Evolutionary conservation across 2,797 vertebrate genomes (phyloP).

Genomic region (Psittacula derbiana): DNA sequence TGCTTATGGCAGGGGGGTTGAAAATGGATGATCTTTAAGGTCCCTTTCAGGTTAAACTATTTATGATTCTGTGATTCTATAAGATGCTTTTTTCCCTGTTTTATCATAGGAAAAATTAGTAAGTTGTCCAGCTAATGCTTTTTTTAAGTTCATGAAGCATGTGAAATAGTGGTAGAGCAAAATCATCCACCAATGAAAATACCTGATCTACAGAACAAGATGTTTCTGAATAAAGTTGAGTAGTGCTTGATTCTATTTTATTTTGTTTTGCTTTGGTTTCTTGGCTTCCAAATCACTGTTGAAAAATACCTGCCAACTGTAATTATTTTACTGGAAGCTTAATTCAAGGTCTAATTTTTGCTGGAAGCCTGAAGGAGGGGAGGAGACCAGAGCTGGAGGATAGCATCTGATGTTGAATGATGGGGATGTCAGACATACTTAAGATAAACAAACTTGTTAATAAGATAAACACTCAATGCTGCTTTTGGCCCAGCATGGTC

Average conservation of each 20-base stretch:
- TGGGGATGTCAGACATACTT: background rate
- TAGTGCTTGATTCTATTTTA: constrained; percentile 12
- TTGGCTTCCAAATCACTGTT: constrained; percentile 29
- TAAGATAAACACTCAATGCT: background rate
- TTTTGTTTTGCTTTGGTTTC: constrained; percentile 26
- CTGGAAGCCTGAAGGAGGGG: constrained; percentile 16
- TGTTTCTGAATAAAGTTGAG: constrained; percentile 12
- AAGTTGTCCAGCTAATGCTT: background rate
- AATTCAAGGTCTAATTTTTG: constrained; percentile 37
- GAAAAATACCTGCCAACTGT: constrained; percentile 43
- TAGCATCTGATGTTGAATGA: background rate
- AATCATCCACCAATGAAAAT: background rate
- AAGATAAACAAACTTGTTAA: background rate
- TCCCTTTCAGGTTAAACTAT: background rate
- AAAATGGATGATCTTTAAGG: background rate
- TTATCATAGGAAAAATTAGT: background rate
- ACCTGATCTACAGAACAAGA: background rate
- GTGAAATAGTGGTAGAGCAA: background rate
- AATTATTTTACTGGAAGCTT: constrained; percentile 58
- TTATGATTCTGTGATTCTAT: background rate
- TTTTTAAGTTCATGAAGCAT: background rate
- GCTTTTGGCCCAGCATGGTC: background rate
- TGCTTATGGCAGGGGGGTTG: background rate
- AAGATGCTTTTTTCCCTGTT: background rate
- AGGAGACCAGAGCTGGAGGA: background rate